phyloP scores from a whole-genome alignment of 2,888 invertebrate species.

The Celastrina argiolus region DNA sequence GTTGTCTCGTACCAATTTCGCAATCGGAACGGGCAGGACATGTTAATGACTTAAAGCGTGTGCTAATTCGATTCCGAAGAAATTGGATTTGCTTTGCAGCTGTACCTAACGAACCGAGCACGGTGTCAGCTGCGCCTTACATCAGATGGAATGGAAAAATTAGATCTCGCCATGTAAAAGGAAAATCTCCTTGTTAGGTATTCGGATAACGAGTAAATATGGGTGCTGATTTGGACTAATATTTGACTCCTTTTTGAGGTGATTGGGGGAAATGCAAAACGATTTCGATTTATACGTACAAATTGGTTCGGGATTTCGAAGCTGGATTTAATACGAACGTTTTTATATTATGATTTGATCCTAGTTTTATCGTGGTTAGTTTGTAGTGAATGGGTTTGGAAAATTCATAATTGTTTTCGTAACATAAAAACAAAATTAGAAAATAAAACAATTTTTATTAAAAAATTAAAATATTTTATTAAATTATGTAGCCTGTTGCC shows the following conservation, averaged over 20 bases:
- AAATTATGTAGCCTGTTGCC: no score
- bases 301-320: neutral
- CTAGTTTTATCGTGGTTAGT: neutral
- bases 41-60: slow-evolving; percentile 60
- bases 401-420: no score
- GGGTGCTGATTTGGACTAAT: slow-evolving; percentile 19
- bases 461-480: no score
- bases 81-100: slow-evolving; percentile 50
- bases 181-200: slow-evolving; percentile 32
- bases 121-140: slow-evolving; percentile 51
- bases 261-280: neutral
- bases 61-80: slow-evolving; percentile 64
- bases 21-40: neutral
- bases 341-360: neutral
- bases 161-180: slow-evolving; percentile 40
- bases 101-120: slow-evolving; percentile 56
- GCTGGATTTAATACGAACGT: neutral
- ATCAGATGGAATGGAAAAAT: slow-evolving; percentile 56
- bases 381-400: no score
- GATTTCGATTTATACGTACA: neutral
- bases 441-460: no score
- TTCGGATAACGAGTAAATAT: slow-evolving; percentile 28
- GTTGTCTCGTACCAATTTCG: slow-evolving; percentile 26
- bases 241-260: slow-evolving; percentile 15
- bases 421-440: no score